These are phyloP conservation scores for Salmo trutta DNA, from an alignment of 2,797 vertebrate genomes.

Conservation along the genomic window DNA sequence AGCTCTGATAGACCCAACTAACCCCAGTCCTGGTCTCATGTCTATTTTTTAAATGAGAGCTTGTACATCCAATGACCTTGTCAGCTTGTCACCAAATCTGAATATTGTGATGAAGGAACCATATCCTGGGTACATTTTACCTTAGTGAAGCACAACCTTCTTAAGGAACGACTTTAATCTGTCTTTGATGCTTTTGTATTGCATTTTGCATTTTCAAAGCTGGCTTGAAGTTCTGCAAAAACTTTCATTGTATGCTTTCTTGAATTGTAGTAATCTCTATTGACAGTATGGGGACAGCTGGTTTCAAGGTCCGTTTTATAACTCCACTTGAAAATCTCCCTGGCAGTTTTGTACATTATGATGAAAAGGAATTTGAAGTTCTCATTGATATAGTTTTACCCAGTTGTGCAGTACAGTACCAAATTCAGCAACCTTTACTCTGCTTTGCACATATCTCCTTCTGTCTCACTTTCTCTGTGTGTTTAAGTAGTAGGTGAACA, in stretches of 20 bases:
- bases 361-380: not conserved
- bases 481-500: not conserved
- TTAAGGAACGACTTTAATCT: conserved; percentile 54
- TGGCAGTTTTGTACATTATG: conserved; percentile 5
- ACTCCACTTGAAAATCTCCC: not conserved
- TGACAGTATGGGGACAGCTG: not conserved
- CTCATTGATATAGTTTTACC: not conserved
- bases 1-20: conserved; percentile 96
- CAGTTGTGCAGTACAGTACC: not conserved
- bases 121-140: conserved; percentile 59
- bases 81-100: conserved; percentile 85
- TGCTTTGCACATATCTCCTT: not conserved
- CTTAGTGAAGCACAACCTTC: conserved; percentile 60
- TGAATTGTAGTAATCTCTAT: not conserved
- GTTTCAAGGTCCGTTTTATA: not conserved
- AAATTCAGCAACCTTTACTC: not conserved
- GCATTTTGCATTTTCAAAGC: conserved; percentile 32
- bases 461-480: not conserved
- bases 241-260: conserved; percentile 17
- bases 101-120: conserved; percentile 52
- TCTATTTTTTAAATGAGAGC: conserved; percentile 98
- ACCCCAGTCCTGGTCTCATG: conserved; percentile 92
- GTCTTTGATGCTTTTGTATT: conserved; percentile 25
- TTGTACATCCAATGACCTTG: conserved; percentile 98
- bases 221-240: conserved; percentile 35